Evolutionary conservation across 2,113 vertebrate species (phyloP), one percentile per base, ranked within the genome.

Genomic region (Rattus rattus): DNA sequence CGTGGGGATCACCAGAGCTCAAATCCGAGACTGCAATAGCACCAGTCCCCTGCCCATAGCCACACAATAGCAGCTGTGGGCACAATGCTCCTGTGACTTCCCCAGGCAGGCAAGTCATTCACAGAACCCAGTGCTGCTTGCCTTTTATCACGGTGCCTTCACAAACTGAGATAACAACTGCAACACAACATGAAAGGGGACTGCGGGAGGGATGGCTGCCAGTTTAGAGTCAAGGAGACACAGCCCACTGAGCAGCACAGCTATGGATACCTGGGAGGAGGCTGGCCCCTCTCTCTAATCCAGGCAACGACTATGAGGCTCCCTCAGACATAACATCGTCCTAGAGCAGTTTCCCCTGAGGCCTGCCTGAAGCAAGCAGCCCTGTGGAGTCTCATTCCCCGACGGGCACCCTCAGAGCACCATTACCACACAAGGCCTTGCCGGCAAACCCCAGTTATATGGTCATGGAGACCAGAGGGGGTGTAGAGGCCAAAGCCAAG

Each of bases 141-240:
- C 36, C 85, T 36, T 24, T 72, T 30, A 70, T 24, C 20, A n/a
- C 4, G 30, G 33, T 1, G 24, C 30, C 36, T 43, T 28, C 5
- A 28, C 39, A 24, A 59, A 49, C 52, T 19, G 49, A n/a, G 69
- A 11, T 17, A 72, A 28, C 22, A 19, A 54, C 33, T 3, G 43
- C 69, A 56, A 1, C 1, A 0, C 17, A 22, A 8, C 20, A 63
- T 26, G 10, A 43, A 43, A 13, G 16, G 26, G 28, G 28, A 28
- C n/a, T 36, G 11, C 9, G 39, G 39, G 36, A 2, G 56, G 10
- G 2, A n/a, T 36, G 73, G 19, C 20, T 52, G 72, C 28, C 59
- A 39, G 4, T 20, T 43, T 33, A 43, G 28, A 56, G 16, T 3
- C 39, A 17, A 59, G 70, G 70, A 89, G 88, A 59, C 88, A 49